These are phyloP conservation scores for Auanema freiburgensis DNA, from an alignment of 2,888 invertebrate genomes.

Conservation along the genomic window DNA sequence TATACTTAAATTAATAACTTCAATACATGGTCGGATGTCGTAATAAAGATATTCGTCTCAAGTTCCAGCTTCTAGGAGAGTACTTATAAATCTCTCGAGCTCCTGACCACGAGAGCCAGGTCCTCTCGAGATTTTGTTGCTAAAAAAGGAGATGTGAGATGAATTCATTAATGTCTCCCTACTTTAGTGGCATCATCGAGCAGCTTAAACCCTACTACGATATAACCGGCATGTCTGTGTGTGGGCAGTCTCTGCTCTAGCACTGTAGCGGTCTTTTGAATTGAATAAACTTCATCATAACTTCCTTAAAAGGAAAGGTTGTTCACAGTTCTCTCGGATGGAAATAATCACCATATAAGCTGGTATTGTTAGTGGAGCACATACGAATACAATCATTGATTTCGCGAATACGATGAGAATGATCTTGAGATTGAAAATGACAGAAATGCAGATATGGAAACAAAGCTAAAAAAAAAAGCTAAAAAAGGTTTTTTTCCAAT, in stretches of 20 bases:
- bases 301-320: constrained; percentile 36
- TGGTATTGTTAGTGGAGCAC: constrained; percentile 37
- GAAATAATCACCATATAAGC: constrained; percentile 30
- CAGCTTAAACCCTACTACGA: constrained; percentile 57
- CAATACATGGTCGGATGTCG: constrained; percentile 39
- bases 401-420: constrained; percentile 36
- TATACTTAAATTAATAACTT: neutral
- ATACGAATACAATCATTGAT: constrained; percentile 39
- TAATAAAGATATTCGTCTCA: constrained; percentile 54
- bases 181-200: constrained; percentile 44
- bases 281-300: constrained; percentile 57
- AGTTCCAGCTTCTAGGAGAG: constrained; percentile 58
- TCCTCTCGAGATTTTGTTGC: constrained; percentile 47
- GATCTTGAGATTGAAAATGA: constrained; percentile 41
- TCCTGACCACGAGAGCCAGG: constrained; percentile 61
- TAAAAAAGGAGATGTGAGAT: constrained; percentile 8
- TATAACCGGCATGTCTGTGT: constrained; percentile 58
- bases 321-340: neutral
- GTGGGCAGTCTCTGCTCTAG: constrained; percentile 43
- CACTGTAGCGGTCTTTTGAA: constrained; percentile 45
- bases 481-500: too few relatives aligned
- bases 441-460: constrained; percentile 58
- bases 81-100: constrained; percentile 62
- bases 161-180: neutral
- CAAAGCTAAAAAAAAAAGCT: constrained; percentile 50